Base-by-base conservation (phyloP, 2,888 invertebrate genomes). In the Limnephilus marmoratus region DNA sequence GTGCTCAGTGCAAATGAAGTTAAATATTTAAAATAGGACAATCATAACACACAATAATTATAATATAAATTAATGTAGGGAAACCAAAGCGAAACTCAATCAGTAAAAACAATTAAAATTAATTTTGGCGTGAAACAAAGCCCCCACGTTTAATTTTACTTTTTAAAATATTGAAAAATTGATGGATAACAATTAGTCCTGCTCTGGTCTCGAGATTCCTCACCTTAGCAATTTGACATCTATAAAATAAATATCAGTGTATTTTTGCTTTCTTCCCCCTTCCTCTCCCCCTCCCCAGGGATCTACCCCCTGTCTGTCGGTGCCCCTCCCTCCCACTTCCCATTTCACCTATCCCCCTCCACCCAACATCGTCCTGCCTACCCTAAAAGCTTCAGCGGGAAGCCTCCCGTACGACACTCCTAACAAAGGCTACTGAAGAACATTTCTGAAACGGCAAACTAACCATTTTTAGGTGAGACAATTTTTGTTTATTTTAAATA, bases 191-290 rank as follows among this genome's bases (percentile, higher is more conserved):
- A 37, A 37, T 85, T 53, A 31, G 81, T 68, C 24, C 88, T 12
- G 9, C 68, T 81, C 80, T 80, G 53, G 9, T 81, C n/a, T 37
- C n/a, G 3, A 81, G 41, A 37, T 81, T 37, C 80, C 37, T 34
- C 85, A 92, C 93, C 92, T 93, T 92, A 81, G 90, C 91, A 93
- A 92, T 93, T 93, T 93, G 93, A 93, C 93, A 93, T 93, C 92
- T 93, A 93, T 93, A 93, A 92, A 93, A 93, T 93, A 93, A 93
- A 93, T 93, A 93, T 93, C 93, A 93, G 85, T 86, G 89, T 92
- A 92, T 93, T 86, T 87, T 91, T 91, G 86, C 90, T 83, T 92
- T 82, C 90, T 91, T 88, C 83, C 87, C 81, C 29, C 87, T 91
- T 89, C 90, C 92, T 53, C 68, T 89, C 90, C 53, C 49, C 92